phyloP scores from a whole-genome alignment of 2,888 invertebrate species.

The Limnephilus lunatus region DNA sequence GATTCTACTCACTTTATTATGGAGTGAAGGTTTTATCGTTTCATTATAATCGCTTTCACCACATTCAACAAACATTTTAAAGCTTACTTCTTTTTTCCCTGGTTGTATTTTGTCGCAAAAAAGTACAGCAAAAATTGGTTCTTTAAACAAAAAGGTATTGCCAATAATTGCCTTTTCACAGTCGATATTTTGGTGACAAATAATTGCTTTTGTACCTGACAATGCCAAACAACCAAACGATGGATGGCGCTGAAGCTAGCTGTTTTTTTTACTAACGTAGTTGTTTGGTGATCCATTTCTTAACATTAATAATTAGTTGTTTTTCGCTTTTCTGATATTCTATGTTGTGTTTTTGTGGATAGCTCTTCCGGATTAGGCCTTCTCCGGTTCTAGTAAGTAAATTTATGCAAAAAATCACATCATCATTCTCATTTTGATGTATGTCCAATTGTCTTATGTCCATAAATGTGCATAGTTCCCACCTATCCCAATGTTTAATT shows the following conservation, averaged over 20 bases:
- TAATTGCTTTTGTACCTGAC: neutral
- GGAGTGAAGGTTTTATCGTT: neutral
- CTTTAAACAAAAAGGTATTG: neutral
- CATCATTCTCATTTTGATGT: slow-evolving; percentile 44
- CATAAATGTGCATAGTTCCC: neutral
- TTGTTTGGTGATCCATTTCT: slow-evolving; percentile 19
- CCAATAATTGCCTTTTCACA: neutral
- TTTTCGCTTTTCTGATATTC: slow-evolving; percentile 60
- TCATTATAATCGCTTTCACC: neutral
- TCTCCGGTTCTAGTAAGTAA: slow-evolving; percentile 99
- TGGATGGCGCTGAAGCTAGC: no score
- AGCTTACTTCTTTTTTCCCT: no score
- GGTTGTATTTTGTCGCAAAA: neutral
- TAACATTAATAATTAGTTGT: slow-evolving; percentile 6
- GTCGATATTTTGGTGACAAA: neutral
- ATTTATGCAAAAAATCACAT: slow-evolving; percentile 54
- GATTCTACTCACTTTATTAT: neutral
- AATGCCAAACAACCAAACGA: neutral
- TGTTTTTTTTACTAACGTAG: neutral
- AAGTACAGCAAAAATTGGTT: neutral
- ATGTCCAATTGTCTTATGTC: neutral
- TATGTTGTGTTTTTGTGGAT: slow-evolving; percentile 77
- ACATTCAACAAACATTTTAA: neutral
- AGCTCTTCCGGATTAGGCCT: slow-evolving; percentile 99
- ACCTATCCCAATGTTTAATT: neutral